These are phyloP conservation scores for Argyresthia goedartella DNA, from an alignment of 2,888 invertebrate species.

Conservation along the genomic window DNA sequence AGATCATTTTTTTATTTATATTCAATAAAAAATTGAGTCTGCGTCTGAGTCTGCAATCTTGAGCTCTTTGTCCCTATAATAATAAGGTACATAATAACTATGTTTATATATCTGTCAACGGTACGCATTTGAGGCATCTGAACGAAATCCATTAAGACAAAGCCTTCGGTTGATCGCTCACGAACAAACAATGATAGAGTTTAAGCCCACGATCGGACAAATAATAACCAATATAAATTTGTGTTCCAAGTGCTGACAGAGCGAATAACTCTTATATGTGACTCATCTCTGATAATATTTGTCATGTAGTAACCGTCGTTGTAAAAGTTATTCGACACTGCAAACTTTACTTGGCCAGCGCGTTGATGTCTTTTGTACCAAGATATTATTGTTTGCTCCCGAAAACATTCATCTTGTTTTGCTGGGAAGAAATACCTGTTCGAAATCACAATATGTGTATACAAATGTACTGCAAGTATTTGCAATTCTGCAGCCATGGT, in stretches of 20 bases:
- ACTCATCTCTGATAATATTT: background rate
- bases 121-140: background rate
- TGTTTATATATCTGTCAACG: no score
- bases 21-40: no score
- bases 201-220: conserved; percentile 5
- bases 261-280: conserved; percentile 1
- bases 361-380: conserved; percentile 4
- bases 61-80: no score
- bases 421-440: no score
- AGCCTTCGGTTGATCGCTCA: conserved; percentile 2
- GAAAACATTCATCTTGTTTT: background rate
- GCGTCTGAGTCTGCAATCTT: no score
- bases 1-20: no score
- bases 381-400: background rate
- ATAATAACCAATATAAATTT: conserved; percentile 5
- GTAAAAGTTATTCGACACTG: background rate
- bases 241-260: conserved; percentile 1
- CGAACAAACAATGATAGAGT: conserved; percentile 5
- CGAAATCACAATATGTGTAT: no score
- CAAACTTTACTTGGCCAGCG: background rate
- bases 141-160: background rate
- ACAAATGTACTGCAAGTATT: no score
- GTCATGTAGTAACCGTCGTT: background rate
- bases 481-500: no score
- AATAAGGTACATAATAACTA: no score